Conservation (phyloP, 1,140 invertebrate genomes). For the Solen grandis region DNA sequence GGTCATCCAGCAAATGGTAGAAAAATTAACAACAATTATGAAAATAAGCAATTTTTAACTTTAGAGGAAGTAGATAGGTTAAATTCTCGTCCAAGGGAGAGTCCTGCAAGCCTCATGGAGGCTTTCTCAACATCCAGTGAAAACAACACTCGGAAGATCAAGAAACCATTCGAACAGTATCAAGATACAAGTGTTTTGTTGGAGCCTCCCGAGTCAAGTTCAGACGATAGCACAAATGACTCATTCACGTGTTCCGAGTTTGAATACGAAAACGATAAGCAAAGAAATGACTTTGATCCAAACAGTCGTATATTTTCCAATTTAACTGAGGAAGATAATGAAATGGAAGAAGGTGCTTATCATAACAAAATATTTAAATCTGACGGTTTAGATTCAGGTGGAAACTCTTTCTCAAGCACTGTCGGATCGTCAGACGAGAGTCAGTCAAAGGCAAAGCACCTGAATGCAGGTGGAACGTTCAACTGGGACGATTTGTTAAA, state of each 20-base stretch:
- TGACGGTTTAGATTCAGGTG: slow-evolving; percentile 95
- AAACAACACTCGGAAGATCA: slow-evolving; percentile 80
- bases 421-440: slow-evolving; percentile 94
- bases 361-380: slow-evolving; percentile 81
- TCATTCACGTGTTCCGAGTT: slow-evolving; percentile 99
- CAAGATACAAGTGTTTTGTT: slow-evolving; percentile 81
- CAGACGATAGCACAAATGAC: slow-evolving; percentile 97
- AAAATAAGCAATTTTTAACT: slow-evolving; percentile 86
- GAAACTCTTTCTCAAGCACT: slow-evolving; percentile 92
- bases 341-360: slow-evolving; percentile 79
- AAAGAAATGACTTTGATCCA: slow-evolving; percentile 82
- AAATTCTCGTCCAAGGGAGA: slow-evolving; percentile 90
- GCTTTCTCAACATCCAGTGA: slow-evolving; percentile 92
- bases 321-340: slow-evolving; percentile 83
- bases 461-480: slow-evolving; percentile 86
- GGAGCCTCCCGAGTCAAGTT: slow-evolving; percentile 86
- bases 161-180: slow-evolving; percentile 61
- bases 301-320: slow-evolving; percentile 87
- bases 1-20: slow-evolving; percentile 34
- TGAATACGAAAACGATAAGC: slow-evolving; percentile 93
- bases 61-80: slow-evolving; percentile 95
- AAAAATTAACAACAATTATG: slow-evolving; percentile 46
- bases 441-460: slow-evolving; percentile 83
- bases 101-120: slow-evolving; percentile 94
- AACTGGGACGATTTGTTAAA: slow-evolving; percentile 97